Conservation (phyloP, 92 coral and sea anemone genomes). For the Epizoanthus rinbou region DNA sequence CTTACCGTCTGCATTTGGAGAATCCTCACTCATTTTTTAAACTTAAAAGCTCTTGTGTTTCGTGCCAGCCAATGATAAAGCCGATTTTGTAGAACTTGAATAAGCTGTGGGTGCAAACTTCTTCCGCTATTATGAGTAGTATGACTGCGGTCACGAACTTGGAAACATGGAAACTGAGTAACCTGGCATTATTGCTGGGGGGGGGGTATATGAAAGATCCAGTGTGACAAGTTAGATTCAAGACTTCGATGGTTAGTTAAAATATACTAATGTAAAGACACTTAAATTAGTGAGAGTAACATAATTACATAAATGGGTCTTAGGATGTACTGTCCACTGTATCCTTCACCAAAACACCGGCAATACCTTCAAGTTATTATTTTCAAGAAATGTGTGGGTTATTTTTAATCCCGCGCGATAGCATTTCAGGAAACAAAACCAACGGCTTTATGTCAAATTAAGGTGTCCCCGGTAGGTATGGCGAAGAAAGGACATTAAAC, state of each 20-base stretch:
- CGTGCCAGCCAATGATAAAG: slow-evolving; percentile 22
- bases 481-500: not conserved
- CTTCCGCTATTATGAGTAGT: not conserved
- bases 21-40: slow-evolving; percentile 28
- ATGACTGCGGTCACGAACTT: no score
- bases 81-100: slow-evolving; percentile 25
- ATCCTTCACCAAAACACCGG: slow-evolving; percentile 11
- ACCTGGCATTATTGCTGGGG: slow-evolving; percentile 35
- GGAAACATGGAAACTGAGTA: slow-evolving; percentile 33
- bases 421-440: no score
- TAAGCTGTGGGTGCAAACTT: slow-evolving; percentile 26
- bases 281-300: not conserved
- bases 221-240: slow-evolving; percentile 20
- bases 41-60: slow-evolving; percentile 30
- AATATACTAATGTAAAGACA: slow-evolving; percentile 11
- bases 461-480: not conserved
- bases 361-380: slow-evolving; percentile 7
- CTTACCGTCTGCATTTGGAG: slow-evolving; percentile 30
- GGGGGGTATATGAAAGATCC: slow-evolving; percentile 27
- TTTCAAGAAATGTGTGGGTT: slow-evolving; percentile 1
- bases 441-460: no score
- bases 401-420: no score
- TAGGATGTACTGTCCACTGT: slow-evolving; percentile 4
- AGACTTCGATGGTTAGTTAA: slow-evolving; percentile 18
- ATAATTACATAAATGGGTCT: slow-evolving; percentile 4